Evolutionary conservation across 2,888 invertebrate genomes (phyloP).

Genomic region (Iselma pallidipennis): DNA sequence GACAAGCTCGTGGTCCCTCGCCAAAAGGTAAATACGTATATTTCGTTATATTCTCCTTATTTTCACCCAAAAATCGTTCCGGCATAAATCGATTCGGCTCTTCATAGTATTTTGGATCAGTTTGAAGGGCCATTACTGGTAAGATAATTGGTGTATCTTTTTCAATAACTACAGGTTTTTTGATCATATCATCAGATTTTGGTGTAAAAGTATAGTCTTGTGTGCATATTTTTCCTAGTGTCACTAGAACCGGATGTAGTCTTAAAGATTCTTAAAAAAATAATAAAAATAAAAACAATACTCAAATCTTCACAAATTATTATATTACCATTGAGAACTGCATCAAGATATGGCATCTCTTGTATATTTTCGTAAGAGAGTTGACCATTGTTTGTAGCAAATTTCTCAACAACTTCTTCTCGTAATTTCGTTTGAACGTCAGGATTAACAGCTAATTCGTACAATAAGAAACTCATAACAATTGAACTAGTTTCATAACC

Average conservation of each 20-base stretch:
- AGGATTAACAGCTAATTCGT: slow-evolving; percentile 52
- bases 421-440: slow-evolving; percentile 53
- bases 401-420: slow-evolving; percentile 52
- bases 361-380: slow-evolving; percentile 56
- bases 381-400: slow-evolving; percentile 48
- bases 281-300: neutral
- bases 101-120: slow-evolving; percentile 27
- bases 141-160: slow-evolving; percentile 25
- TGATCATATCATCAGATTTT: slow-evolving; percentile 18
- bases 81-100: slow-evolving; percentile 32
- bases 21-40: slow-evolving; percentile 41
- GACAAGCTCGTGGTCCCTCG: slow-evolving; percentile 41
- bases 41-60: slow-evolving; percentile 35
- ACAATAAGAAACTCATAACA: slow-evolving; percentile 50
- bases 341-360: slow-evolving; percentile 58
- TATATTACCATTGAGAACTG: slow-evolving; percentile 54
- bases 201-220: slow-evolving; percentile 33
- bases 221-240: slow-evolving; percentile 36
- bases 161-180: slow-evolving; percentile 29
- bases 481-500: slow-evolving; percentile 58
- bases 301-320: neutral
- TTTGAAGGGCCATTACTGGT: slow-evolving; percentile 26
- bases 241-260: slow-evolving; percentile 27
- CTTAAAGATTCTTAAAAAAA: slow-evolving; percentile 25
- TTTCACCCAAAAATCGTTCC: slow-evolving; percentile 36